Evolutionary conservation across 2,888 invertebrate genomes (phyloP).

Genomic region (Folsomia candida): DNA sequence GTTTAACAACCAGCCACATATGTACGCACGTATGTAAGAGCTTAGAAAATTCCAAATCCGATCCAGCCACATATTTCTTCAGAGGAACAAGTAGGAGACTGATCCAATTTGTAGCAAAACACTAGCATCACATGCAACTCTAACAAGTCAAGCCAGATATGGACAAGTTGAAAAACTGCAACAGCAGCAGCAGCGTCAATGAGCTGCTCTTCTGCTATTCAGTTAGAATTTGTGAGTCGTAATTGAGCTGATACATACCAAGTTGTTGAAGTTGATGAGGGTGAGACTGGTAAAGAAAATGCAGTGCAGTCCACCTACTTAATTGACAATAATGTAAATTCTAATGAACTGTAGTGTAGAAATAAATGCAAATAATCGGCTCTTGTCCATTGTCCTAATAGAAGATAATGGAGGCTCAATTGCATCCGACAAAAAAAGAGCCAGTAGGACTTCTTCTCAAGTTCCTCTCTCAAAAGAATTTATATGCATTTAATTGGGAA

Average conservation of each 20-base stretch:
- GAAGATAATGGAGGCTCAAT: constrained; percentile 13
- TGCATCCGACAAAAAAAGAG: constrained; percentile 9
- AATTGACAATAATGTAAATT: neutral
- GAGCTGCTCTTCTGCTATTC: too few relatives aligned
- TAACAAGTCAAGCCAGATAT: neutral
- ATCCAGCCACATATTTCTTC: neutral
- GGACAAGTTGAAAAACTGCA: neutral
- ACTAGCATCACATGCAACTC: neutral
- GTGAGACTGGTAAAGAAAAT: neutral
- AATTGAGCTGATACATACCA: neutral
- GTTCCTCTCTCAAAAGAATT: neutral
- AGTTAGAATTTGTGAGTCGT: neutral
- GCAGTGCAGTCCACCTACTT: neutral
- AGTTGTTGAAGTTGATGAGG: neutral
- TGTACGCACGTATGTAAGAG: too few relatives aligned
- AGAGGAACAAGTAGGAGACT: neutral
- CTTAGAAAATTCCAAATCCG: neutral
- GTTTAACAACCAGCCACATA: neutral
- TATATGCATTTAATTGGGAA: constrained; percentile 14
- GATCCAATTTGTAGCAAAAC: neutral
- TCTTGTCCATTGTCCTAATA: constrained; percentile 12
- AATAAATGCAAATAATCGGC: constrained; percentile 21
- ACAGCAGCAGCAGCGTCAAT: neutral
- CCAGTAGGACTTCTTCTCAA: constrained; percentile 16
- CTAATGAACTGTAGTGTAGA: constrained; percentile 7